Conservation (phyloP, 2,888 invertebrate genomes). For the Maniola hyperantus region DNA sequence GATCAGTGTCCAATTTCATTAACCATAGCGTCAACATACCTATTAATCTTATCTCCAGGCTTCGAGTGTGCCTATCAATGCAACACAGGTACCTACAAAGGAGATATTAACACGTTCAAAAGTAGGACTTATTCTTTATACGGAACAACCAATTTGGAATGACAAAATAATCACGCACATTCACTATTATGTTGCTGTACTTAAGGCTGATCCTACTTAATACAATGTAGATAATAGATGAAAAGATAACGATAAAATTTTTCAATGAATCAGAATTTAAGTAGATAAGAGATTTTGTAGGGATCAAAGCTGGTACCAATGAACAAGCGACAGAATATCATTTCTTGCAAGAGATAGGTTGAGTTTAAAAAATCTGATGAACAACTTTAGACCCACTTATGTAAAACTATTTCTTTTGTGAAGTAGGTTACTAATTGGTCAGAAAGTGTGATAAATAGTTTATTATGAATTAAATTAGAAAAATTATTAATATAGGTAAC, state of each 20-base stretch:
- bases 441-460: no score
- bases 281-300: not conserved
- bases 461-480: no score
- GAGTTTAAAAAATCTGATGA: not conserved
- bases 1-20: conserved; percentile 45
- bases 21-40: conserved; percentile 40
- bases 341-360: no score
- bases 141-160: conserved; percentile 20
- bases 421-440: no score
- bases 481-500: no score
- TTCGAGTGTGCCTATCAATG: conserved; percentile 16
- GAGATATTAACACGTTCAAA: conserved; percentile 4
- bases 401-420: no score
- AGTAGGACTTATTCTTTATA: conserved; percentile 14
- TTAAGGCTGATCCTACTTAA: conserved; percentile 2
- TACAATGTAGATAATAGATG: conserved; percentile 27
- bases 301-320: not conserved
- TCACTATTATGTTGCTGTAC: not conserved
- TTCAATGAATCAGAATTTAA: conserved; percentile 42
- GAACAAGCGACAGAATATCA: not conserved
- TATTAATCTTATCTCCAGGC: conserved; percentile 45
- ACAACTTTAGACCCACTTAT: no score
- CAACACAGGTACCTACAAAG: conserved; percentile 13
- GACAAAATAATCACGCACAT: not conserved
- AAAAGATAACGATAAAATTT: conserved; percentile 32